These are phyloP conservation scores for Oreohelix idahoensis DNA, from an alignment of 1,140 invertebrate genomes.

Conservation along the genomic window DNA sequence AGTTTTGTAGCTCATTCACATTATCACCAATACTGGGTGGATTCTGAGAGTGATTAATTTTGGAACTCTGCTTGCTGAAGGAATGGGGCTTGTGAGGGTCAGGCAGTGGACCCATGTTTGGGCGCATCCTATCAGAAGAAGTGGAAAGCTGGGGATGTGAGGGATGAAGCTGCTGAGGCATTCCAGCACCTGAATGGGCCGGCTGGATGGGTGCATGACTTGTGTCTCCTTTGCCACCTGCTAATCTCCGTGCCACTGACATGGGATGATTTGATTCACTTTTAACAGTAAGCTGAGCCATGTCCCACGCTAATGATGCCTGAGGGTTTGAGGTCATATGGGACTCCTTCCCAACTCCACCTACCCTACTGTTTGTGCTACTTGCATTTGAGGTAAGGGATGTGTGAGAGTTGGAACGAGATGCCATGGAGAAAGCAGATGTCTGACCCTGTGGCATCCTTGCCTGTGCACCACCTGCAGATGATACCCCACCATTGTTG, in stretches of 20 bases:
- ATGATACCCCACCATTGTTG: background rate
- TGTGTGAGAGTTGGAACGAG: constrained; percentile 29
- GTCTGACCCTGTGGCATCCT: background rate
- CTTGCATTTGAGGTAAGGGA: constrained; percentile 19
- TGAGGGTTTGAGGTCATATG: constrained; percentile 26
- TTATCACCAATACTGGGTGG: background rate
- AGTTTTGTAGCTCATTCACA: background rate
- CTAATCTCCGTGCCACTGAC: background rate
- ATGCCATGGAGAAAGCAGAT: background rate
- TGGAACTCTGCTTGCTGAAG: background rate
- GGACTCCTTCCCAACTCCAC: constrained; percentile 49
- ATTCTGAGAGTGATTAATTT: background rate
- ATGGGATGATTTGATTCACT: background rate
- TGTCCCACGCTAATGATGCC: background rate
- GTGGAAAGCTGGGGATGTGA: background rate
- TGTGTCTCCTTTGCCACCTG: background rate
- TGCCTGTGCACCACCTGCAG: no score
- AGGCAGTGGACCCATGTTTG: background rate
- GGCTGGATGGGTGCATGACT: background rate
- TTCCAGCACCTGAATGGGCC: background rate
- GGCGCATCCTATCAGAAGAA: background rate
- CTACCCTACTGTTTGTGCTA: constrained; percentile 41
- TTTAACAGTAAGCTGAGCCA: background rate
- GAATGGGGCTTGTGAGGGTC: background rate
- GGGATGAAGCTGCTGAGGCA: background rate